phyloP scores from a whole-genome alignment of 2,888 invertebrate species.

The Mythimna albipuncta region DNA sequence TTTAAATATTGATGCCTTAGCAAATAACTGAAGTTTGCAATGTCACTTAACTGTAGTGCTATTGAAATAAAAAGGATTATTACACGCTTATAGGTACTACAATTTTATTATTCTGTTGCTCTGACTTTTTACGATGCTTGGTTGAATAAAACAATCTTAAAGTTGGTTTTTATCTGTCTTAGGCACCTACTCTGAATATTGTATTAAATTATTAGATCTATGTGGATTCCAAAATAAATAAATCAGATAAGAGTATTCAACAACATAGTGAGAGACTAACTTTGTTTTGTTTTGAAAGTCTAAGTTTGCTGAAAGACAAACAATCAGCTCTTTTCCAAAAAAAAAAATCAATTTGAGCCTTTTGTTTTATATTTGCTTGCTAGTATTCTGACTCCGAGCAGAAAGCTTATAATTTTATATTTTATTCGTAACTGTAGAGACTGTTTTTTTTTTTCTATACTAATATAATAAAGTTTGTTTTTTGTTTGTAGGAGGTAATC shows the following conservation, averaged over 20 bases:
- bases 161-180: slow-evolving; percentile 29
- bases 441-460: no score
- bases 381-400: neutral
- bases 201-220: slow-evolving; percentile 9
- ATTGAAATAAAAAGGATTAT: slow-evolving; percentile 28
- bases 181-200: slow-evolving; percentile 21
- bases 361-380: neutral
- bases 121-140: slow-evolving; percentile 29
- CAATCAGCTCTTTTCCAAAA: slow-evolving; percentile 2
- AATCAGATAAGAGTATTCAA: slow-evolving; percentile 4
- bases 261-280: slow-evolving; percentile 16
- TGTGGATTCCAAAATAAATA: slow-evolving; percentile 11
- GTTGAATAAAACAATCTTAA: slow-evolving; percentile 34
- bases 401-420: no score
- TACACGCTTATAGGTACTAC: slow-evolving; percentile 1
- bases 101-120: slow-evolving; percentile 45
- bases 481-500: no score
- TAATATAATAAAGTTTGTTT: no score
- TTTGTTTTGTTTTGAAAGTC: slow-evolving; percentile 26
- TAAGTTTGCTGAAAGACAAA: slow-evolving; percentile 27
- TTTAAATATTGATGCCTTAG: slow-evolving; percentile 34
- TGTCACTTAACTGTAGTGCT: slow-evolving; percentile 13
- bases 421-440: no score
- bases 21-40: slow-evolving; percentile 12
- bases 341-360: neutral